Base-by-base conservation (phyloP, 2,888 invertebrate genomes). In the Hirtodrosophila alboralis region DNA sequence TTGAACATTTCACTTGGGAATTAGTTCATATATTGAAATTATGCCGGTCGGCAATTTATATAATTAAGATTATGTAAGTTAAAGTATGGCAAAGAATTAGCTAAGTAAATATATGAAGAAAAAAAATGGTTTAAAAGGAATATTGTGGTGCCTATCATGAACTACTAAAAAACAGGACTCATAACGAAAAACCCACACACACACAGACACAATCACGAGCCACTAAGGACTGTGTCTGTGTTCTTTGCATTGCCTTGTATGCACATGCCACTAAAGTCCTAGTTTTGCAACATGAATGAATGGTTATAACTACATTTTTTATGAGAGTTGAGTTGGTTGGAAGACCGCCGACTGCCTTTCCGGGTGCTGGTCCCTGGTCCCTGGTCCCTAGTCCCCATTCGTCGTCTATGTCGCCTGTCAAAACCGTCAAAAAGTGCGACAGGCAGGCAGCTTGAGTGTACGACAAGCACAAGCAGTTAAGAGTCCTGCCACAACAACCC, bases 231-330 rank as follows among this genome's bases (percentile, higher is more conserved):
- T 44, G 13, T 36, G 26, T 45, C n/a, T 26, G 21, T 37, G 41
- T 53, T 49, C 33, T 40, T 34, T 60, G 18, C 14, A 26, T 36
- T 27, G 48, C 47, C 47, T 51, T 65, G 47, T 62, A 36, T 66
- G 66, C 45, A 65, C 47, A 61, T 52, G 61, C 38, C 51, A 51
- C 51, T 31, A 58, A 73, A 71, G 78, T 68, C 71, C 79, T 74
- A 80, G 56, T 68, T 79, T 66, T 61, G 71, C 68, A 65, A 74
- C 61, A 71, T 78, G 74, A 81, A 80, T 79, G 75, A 68, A 75
- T 48, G 75, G 61, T 61, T 71, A 63, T 75, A 80, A 74, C 73
- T 74, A 74, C 74, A 80, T 78, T 68, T 78, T 75, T 74, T 59
- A 78, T 76, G 67, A 66, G 49, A 59, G 31, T 48, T 18, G 41